These are phyloP conservation scores for Pluvianellus socialis DNA, from an alignment of 2,113 vertebrate species.

Conservation along the genomic window DNA sequence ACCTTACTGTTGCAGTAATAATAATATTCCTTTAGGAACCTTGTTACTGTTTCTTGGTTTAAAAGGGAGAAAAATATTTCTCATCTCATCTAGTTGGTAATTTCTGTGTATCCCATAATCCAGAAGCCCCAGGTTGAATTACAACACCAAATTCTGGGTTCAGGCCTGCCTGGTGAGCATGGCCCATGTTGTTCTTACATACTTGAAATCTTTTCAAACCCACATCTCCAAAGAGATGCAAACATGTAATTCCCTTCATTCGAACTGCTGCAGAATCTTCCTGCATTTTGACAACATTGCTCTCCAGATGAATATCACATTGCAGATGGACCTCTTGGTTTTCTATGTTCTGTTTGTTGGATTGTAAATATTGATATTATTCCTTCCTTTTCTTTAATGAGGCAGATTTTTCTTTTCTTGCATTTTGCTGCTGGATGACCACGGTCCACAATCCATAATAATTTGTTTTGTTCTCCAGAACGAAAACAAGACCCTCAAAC, in stretches of 20 bases:
- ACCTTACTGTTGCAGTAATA: not conserved
- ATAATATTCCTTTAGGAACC: not conserved
- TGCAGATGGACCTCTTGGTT: not conserved
- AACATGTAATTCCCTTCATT: not conserved
- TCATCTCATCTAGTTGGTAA: not conserved
- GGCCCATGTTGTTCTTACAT: not conserved
- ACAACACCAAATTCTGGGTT: not conserved
- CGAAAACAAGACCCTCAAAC: not conserved
- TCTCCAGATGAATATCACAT: not conserved
- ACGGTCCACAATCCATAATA: not conserved
- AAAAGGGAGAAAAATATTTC: not conserved
- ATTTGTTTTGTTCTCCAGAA: not conserved
- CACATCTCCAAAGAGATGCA: slow-evolving; percentile 6
- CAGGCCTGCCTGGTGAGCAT: not conserved
- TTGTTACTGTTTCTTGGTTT: not conserved
- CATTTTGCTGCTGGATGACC: not conserved
- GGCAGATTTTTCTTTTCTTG: not conserved
- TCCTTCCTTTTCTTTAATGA: not conserved
- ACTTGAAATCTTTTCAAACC: slow-evolving; percentile 41
- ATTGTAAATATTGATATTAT: not conserved
- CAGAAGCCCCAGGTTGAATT: slow-evolving; percentile 5
- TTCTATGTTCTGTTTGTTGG: not conserved
- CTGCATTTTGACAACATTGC: not conserved
- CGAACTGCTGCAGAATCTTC: not conserved
- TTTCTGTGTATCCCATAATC: not conserved